phyloP scores from a whole-genome alignment of 1,140 invertebrate species.

The Drosophila virilis region DNA sequence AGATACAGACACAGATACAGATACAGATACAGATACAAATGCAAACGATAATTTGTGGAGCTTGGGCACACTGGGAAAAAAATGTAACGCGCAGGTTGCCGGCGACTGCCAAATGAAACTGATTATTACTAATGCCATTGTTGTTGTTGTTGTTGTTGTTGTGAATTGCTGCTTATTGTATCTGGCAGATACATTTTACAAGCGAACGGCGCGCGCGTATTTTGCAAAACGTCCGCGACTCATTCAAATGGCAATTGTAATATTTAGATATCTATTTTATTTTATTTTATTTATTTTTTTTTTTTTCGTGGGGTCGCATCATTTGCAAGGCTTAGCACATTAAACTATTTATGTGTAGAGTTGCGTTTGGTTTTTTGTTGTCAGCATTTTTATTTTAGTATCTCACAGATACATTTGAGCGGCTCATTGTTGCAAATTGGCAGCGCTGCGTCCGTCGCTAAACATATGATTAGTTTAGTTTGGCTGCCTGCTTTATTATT shows the following conservation, averaged over 20 bases:
- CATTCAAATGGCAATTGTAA: slow-evolving; percentile 60
- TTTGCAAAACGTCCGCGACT: slow-evolving; percentile 46
- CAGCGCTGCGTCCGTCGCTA: slow-evolving; percentile 44
- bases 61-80: slow-evolving; percentile 70
- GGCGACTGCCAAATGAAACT: slow-evolving; percentile 74
- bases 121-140: slow-evolving; percentile 76
- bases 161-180: slow-evolving; percentile 76
- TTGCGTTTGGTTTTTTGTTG: slow-evolving; percentile 49
- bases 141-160: slow-evolving; percentile 52
- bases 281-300: no score
- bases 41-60: slow-evolving; percentile 44
- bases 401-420: slow-evolving; percentile 53
- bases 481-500: slow-evolving; percentile 59
- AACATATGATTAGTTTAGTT: slow-evolving; percentile 77
- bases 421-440: slow-evolving; percentile 74
- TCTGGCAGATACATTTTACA: slow-evolving; percentile 67
- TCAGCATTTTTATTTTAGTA: slow-evolving; percentile 45
- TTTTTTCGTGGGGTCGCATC: slow-evolving; percentile 71
- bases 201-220: slow-evolving; percentile 38
- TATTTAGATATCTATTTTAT: slow-evolving; percentile 49
- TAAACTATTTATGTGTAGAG: slow-evolving; percentile 80
- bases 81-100: slow-evolving; percentile 74
- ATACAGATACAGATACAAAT: slow-evolving; percentile 22
- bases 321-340: slow-evolving; percentile 77
- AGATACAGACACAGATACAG: no score